These are phyloP conservation scores for Loris lydekkerianus DNA, from an alignment of 2,797 vertebrate species.

Conservation along the genomic window DNA sequence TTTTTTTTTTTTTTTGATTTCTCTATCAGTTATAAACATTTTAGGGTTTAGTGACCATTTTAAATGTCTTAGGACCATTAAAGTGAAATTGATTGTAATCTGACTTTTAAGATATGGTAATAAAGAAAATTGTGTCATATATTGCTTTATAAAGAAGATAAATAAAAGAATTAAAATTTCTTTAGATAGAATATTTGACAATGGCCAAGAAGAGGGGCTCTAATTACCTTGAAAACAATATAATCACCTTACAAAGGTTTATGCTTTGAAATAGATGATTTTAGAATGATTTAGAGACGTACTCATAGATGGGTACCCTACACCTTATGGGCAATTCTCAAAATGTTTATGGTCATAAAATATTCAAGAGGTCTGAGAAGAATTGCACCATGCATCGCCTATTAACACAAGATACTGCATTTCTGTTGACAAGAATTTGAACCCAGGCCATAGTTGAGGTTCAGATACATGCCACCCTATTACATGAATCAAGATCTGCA, in stretches of 20 bases:
- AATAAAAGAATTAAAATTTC: not conserved
- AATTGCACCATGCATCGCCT: not conserved
- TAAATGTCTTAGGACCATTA: not conserved
- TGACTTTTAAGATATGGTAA: not conserved
- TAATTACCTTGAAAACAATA: not conserved
- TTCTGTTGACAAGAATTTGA: not conserved
- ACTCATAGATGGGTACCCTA: not conserved
- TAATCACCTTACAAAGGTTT: not conserved
- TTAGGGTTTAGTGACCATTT: not conserved
- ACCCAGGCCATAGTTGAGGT: not conserved
- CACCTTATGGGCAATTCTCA: not conserved
- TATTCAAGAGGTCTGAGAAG: not conserved
- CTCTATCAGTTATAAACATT: not conserved
- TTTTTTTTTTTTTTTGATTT: not conserved
- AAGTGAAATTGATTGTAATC: not conserved
- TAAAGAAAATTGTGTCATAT: not conserved
- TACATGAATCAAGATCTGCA: not conserved
- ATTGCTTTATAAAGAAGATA: not conserved
- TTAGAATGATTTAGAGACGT: not conserved
- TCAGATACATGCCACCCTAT: not conserved
- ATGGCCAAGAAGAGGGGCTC: not conserved
- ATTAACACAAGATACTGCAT: not conserved
- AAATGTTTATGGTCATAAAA: not conserved
- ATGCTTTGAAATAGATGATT: not conserved
- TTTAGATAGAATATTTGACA: not conserved